phyloP scores from a whole-genome alignment of 2,888 invertebrate species.

The Lamproptera curius region DNA sequence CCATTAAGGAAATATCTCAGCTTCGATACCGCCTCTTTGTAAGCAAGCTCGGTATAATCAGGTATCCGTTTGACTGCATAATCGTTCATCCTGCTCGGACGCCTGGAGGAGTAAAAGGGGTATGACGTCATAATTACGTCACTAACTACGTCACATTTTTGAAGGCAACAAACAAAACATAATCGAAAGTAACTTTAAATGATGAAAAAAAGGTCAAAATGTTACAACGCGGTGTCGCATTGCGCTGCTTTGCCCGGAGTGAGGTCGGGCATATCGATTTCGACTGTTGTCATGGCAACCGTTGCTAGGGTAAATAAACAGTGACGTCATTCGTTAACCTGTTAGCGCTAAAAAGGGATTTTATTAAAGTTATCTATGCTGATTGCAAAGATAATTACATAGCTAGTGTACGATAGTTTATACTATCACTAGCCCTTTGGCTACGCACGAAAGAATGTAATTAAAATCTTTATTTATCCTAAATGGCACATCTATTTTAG shows the following conservation, averaged over 20 bases:
- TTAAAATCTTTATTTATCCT: too few relatives aligned
- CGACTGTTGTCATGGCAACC: slow-evolving; percentile 52
- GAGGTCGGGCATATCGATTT: slow-evolving; percentile 54
- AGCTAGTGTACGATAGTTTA: too few relatives aligned
- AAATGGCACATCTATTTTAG: too few relatives aligned
- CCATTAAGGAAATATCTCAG: slow-evolving; percentile 87
- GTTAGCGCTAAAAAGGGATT: too few relatives aligned
- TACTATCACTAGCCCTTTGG: too few relatives aligned
- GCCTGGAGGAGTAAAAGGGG: slow-evolving; percentile 54
- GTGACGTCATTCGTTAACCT: too few relatives aligned
- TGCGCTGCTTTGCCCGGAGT: slow-evolving; percentile 37
- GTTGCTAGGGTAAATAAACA: slow-evolving; percentile 52
- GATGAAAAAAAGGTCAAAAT: slow-evolving; percentile 41
- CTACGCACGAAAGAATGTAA: too few relatives aligned
- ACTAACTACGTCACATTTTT: slow-evolving; percentile 36
- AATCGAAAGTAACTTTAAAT: slow-evolving; percentile 29
- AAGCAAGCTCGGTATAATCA: slow-evolving; percentile 90
- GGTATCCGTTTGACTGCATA: slow-evolving; percentile 79
- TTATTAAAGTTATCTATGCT: too few relatives aligned
- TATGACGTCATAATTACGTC: slow-evolving; percentile 29
- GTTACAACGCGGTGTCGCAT: slow-evolving; percentile 52
- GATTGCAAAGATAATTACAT: too few relatives aligned
- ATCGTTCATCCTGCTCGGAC: slow-evolving; percentile 67
- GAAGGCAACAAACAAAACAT: slow-evolving; percentile 24
- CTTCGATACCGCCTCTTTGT: slow-evolving; percentile 90